Base-by-base conservation (phyloP, 2,797 vertebrate genomes). In the Lagocephalus sceleratus region DNA sequence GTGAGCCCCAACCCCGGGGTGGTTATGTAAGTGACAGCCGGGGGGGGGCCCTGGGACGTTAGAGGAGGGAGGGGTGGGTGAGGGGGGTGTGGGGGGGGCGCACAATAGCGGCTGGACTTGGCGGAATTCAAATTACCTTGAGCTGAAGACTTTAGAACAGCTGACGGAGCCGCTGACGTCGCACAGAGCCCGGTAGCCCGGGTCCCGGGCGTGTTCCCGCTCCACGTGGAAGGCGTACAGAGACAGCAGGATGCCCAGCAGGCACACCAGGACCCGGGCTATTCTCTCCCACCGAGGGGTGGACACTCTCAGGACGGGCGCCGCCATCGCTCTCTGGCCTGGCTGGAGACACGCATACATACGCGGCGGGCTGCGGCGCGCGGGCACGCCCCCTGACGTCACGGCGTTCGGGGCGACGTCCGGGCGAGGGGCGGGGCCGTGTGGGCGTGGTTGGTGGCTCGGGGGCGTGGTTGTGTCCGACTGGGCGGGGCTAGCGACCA, bases 291-390 rank as follows among this genome's bases (percentile, higher is more conserved):
- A 98, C 82, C 94, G 93, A 91, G 94, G 96, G 92, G 95, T 97
- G 90, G 95, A 96, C 89, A 99, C 96, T 94, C 94, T 93, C 86
- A 98, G 90, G 88, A 98, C 95, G 94, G 95, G 95, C 94, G 94
- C 95, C 94, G 94, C 95, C 95, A 98, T 96, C 94, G 92, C 90
- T 92, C 82, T 89, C 87, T 89, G 88, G 90, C 89, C 90, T 91
- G 84, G 89, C 88, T 87, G 85, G 84, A 90, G 84, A 88, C 85
- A 83, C 86, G 84, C 86, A 88, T 86, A 88, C 88, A 89, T 60
- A 88, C 88, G 84, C 86, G 86, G 79, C 71, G 59, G 68, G 81
- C 39, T 74, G 76, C 58, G 77, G 85, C 71, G 74, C 79, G 26
- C 50, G 54, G 59, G 60, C 50, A 82, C 72, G 79, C 89, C 87